Evolutionary conservation across 2,113 vertebrate genomes (phyloP).

Genomic region (Penelope pileata): DNA sequence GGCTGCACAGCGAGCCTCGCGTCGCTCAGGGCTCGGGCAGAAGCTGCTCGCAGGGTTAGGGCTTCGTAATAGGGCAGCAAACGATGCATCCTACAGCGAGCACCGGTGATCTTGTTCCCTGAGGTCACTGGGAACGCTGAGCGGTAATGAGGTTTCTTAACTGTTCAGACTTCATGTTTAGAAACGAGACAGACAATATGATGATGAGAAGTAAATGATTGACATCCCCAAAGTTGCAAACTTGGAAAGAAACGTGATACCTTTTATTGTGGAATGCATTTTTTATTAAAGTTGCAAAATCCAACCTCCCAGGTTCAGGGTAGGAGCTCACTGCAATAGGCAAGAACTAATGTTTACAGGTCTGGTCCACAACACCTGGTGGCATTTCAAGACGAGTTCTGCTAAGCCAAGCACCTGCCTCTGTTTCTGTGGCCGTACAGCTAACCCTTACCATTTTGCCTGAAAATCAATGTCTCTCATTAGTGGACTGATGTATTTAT

Average conservation of each 20-base stretch:
- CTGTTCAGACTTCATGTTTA: neutral
- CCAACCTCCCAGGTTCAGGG: neutral
- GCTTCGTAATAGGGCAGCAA: accelerated
- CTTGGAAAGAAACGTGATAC: neutral
- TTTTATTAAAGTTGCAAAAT: neutral
- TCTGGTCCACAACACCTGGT: neutral
- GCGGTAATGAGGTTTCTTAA: neutral
- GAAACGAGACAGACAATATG: too few relatives aligned
- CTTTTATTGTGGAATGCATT: neutral
- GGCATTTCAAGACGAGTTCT: neutral
- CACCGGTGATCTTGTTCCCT: neutral
- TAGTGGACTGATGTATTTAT: accelerated
- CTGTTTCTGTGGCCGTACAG: accelerated
- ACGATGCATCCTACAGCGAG: neutral
- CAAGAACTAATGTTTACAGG: neutral
- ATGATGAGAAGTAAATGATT: neutral
- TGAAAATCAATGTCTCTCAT: accelerated
- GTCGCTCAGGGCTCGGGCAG: neutral
- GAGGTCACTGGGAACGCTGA: neutral
- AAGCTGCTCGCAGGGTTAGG: neutral
- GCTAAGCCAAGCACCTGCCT: neutral
- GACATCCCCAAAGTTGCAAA: neutral
- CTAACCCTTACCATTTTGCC: neutral
- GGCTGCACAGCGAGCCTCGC: neutral
- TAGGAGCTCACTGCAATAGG: accelerated